Evolutionary conservation across 2,888 invertebrate species (phyloP).

Genomic region (Oxytorus armatus): DNA sequence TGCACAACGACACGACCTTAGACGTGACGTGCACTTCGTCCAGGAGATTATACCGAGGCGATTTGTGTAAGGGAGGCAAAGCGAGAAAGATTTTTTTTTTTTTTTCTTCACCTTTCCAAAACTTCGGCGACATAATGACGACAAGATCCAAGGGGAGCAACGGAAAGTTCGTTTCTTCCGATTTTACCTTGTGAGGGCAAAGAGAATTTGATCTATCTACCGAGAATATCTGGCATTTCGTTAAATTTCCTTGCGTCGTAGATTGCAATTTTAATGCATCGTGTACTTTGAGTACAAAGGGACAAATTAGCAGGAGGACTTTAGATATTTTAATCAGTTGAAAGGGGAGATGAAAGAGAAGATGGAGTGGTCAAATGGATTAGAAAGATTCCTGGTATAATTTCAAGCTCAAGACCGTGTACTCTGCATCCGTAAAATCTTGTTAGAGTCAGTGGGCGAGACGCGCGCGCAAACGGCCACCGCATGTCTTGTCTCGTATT

Average conservation of each 20-base stretch:
- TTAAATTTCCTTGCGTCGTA: slow-evolving; percentile 2
- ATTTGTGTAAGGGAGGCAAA: slow-evolving; percentile 62
- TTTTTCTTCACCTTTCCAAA: slow-evolving; percentile 36
- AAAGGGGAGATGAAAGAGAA: background rate
- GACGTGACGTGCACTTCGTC: slow-evolving; percentile 71
- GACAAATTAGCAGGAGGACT: no score
- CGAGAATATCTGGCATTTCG: slow-evolving; percentile 9
- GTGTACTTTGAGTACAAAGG: no score
- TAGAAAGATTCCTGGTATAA: background rate
- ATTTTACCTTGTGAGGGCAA: slow-evolving; percentile 22
- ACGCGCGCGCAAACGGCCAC: slow-evolving; percentile 6
- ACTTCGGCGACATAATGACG: slow-evolving; percentile 19
- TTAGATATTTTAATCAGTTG: background rate
- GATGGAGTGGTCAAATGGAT: background rate
- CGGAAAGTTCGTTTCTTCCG: background rate
- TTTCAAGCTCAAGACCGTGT: background rate
- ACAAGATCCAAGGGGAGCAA: slow-evolving; percentile 29
- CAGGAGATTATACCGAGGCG: slow-evolving; percentile 71
- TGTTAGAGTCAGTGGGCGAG: slow-evolving; percentile 12
- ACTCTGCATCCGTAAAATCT: background rate
- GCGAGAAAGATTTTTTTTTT: slow-evolving; percentile 43
- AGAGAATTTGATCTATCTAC: slow-evolving; percentile 66
- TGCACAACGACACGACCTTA: slow-evolving; percentile 25
- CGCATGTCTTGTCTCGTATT: slow-evolving; percentile 41
- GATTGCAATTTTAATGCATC: background rate